These are phyloP conservation scores for Drosophila falleni DNA, from an alignment of 2,888 invertebrate species.

Conservation along the genomic window DNA sequence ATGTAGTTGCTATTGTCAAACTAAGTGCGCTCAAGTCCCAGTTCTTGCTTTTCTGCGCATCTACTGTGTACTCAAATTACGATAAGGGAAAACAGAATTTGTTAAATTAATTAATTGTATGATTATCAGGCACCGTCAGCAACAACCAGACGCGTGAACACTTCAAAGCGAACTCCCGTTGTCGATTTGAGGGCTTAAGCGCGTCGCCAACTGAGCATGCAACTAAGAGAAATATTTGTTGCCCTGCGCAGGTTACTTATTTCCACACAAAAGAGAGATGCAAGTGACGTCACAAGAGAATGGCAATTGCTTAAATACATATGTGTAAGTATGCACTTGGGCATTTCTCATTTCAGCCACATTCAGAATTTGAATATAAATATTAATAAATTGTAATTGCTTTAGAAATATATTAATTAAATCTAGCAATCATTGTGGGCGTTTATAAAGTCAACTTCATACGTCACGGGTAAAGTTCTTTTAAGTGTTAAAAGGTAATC, in stretches of 20 bases:
- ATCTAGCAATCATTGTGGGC: not conserved
- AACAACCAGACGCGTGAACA: constrained; percentile 36
- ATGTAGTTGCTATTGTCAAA: constrained; percentile 7
- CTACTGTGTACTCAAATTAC: constrained; percentile 7
- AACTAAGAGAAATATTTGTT: constrained; percentile 4
- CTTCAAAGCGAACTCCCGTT: constrained; percentile 36
- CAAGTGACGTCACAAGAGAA: constrained; percentile 19
- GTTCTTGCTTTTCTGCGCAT: constrained; percentile 14
- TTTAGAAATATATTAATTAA: not conserved
- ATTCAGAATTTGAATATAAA: not conserved
- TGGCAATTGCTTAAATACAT: not conserved
- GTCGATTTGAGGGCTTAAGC: constrained; percentile 23
- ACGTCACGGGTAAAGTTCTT: not conserved
- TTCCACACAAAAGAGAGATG: not conserved
- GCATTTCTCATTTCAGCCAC: not conserved
- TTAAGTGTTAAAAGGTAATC: not conserved
- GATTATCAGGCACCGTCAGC: not conserved
- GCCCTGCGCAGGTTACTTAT: constrained; percentile 15
- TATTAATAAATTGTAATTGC: not conserved
- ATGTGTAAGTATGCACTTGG: not conserved
- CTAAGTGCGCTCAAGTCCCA: constrained; percentile 10
- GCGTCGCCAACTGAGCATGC: constrained; percentile 34
- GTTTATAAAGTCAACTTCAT: not conserved
- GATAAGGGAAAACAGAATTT: constrained; percentile 40
- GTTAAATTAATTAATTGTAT: not conserved